Conservation (phyloP, 2,888 invertebrate genomes). For the Sericinus montela region DNA sequence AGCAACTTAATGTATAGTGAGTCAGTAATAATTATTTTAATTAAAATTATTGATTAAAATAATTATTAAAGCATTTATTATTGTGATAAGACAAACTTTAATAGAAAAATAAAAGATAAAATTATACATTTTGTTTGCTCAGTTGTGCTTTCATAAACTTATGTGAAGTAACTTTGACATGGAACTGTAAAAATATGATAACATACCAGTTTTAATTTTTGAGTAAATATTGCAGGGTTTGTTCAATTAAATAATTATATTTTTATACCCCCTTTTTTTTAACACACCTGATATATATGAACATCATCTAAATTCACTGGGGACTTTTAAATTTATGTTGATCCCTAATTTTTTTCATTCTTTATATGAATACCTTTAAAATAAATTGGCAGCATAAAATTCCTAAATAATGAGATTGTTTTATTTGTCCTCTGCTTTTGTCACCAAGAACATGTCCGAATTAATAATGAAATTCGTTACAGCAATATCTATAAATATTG, state of each 20-base stretch:
- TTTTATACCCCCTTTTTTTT: slow-evolving; percentile 5
- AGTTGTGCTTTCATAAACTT: neutral
- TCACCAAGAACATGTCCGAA: too few species aligned
- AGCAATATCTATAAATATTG: too few species aligned
- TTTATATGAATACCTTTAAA: too few species aligned
- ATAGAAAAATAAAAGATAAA: too few species aligned
- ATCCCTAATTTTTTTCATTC: too few species aligned
- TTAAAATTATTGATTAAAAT: too few species aligned
- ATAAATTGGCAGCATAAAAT: too few species aligned
- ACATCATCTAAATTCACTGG: neutral
- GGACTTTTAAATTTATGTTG: neutral
- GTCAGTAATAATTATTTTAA: neutral
- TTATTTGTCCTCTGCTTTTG: too few species aligned
- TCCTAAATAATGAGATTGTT: too few species aligned
- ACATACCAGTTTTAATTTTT: slow-evolving; percentile 5
- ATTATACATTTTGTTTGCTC: neutral
- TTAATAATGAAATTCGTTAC: too few species aligned
- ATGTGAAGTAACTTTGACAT: slow-evolving; percentile 2
- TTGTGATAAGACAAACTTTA: too few species aligned
- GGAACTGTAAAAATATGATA: slow-evolving; percentile 2
- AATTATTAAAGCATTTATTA: too few species aligned
- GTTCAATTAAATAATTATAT: slow-evolving; percentile 11
- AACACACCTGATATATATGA: neutral
- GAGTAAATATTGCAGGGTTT: slow-evolving; percentile 4
- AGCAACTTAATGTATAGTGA: neutral